Evolutionary conservation across 2,797 vertebrate genomes (phyloP).

Genomic region (Lemur catta): DNA sequence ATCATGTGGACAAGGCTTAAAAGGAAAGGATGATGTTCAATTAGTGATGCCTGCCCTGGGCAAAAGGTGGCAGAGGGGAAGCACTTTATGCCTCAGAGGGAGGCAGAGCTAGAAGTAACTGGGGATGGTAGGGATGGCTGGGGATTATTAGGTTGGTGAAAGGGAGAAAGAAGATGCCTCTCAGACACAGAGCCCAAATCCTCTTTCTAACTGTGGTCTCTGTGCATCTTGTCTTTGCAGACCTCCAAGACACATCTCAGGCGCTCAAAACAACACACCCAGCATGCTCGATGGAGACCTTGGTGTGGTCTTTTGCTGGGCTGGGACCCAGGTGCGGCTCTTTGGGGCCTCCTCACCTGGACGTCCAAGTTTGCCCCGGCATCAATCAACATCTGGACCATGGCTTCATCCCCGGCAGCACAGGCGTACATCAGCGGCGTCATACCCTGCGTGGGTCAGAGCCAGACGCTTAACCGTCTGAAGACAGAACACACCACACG

Average conservation of each 20-base stretch:
- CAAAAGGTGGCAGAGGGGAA: background rate
- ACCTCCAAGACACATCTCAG: background rate
- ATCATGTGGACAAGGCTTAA: background rate
- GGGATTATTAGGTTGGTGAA: background rate
- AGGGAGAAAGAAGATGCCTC: background rate
- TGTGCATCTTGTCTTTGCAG: background rate
- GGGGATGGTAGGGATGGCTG: background rate
- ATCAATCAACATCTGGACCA: slow-evolving; percentile 99
- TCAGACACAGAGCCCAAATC: background rate
- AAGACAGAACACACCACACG: fast-evolving
- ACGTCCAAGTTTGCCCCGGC: slow-evolving; percentile 96
- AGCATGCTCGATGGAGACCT: background rate
- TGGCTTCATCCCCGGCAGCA: slow-evolving; percentile 96
- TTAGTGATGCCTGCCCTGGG: background rate
- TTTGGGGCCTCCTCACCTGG: slow-evolving; percentile 85
- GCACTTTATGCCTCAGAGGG: background rate
- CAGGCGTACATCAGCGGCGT: slow-evolving; percentile 98
- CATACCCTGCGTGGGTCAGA: slow-evolving; percentile 89
- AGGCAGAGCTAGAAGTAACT: background rate
- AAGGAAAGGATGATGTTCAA: background rate
- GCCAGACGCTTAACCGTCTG: background rate
- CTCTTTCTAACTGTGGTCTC: slow-evolving; percentile 18
- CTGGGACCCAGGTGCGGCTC: fast-evolving
- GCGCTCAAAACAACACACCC: background rate
- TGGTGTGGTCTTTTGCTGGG: background rate